A percentile compares a stretch with the other conserved stretches of the same genome.
Evolutionary conservation across 1,140 invertebrate species (phyloP).

Genomic region (Drosophila hydei): DNA sequence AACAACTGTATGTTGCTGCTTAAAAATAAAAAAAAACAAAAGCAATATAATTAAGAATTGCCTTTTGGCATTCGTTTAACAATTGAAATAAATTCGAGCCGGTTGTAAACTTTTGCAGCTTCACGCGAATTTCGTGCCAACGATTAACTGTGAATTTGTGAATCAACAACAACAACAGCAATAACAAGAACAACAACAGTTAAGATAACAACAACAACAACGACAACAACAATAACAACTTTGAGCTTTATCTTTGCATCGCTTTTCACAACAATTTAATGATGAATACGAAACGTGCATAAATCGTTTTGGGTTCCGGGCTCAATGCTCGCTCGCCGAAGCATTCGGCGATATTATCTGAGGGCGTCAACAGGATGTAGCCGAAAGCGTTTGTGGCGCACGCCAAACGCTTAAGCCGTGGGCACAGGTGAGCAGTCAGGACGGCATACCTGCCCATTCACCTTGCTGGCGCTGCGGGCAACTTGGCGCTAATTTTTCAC

Average conservation of each 20-base stretch:
- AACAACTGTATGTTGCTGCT: too few species aligned
- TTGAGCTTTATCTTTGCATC: constrained; percentile 65
- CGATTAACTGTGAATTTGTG: constrained; percentile 77
- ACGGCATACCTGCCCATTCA: neutral
- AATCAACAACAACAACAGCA: constrained; percentile 47
- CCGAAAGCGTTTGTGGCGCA: constrained; percentile 69
- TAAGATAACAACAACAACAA: constrained; percentile 14
- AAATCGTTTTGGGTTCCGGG: constrained; percentile 68
- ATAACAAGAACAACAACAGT: constrained; percentile 1
- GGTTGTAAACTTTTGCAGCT: constrained; percentile 31
- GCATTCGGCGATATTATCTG: constrained; percentile 30
- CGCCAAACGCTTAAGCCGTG: constrained; percentile 38
- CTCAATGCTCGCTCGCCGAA: neutral
- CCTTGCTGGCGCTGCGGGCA: constrained; percentile 15
- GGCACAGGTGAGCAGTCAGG: constrained; percentile 21
- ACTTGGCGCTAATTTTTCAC: constrained; percentile 79
- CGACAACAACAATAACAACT: constrained; percentile 22
- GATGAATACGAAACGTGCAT: constrained; percentile 71
- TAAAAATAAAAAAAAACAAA: neutral
- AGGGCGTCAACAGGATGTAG: constrained; percentile 63
- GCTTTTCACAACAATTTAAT: constrained; percentile 68
- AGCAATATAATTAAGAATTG: neutral
- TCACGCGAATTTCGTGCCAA: neutral
- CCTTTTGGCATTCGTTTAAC: neutral
- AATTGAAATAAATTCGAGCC: constrained; percentile 50